Conservation (phyloP, 2,113 vertebrate genomes). For the Otocyon megalotis region DNA sequence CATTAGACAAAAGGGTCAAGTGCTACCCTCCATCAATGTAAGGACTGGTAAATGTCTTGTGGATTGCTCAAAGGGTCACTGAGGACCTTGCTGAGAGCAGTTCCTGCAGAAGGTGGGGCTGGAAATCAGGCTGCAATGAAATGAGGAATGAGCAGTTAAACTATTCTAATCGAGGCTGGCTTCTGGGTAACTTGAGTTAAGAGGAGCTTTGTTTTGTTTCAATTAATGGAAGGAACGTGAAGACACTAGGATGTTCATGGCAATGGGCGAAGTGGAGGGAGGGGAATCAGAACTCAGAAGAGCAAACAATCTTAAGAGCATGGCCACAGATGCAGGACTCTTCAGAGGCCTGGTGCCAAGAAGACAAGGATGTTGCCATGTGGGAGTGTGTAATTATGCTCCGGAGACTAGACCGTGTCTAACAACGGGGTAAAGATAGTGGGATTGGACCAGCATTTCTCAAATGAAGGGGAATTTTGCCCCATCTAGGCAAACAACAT, state of each 20-base stretch:
- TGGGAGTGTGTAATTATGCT: background rate
- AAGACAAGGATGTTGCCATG: background rate
- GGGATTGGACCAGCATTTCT: background rate
- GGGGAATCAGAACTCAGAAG: background rate
- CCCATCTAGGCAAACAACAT: too few relatives aligned
- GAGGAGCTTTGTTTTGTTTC: background rate
- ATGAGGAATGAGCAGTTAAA: background rate
- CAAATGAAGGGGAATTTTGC: background rate
- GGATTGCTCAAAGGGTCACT: background rate
- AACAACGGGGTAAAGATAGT: background rate
- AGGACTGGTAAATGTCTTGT: background rate
- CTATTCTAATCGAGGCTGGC: background rate
- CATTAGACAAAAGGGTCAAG: background rate
- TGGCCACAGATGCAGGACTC: background rate
- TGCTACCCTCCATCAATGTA: background rate
- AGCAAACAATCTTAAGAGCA: background rate
- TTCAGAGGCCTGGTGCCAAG: background rate
- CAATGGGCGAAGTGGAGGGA: background rate
- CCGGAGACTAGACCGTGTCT: background rate
- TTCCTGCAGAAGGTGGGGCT: rapidly evolving
- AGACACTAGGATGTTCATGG: background rate
- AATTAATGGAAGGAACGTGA: background rate
- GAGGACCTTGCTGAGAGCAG: background rate
- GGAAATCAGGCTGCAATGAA: background rate
- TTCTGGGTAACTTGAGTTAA: background rate